Conservation (phyloP, 1,140 invertebrate genomes). For the Orius insidiosus region DNA sequence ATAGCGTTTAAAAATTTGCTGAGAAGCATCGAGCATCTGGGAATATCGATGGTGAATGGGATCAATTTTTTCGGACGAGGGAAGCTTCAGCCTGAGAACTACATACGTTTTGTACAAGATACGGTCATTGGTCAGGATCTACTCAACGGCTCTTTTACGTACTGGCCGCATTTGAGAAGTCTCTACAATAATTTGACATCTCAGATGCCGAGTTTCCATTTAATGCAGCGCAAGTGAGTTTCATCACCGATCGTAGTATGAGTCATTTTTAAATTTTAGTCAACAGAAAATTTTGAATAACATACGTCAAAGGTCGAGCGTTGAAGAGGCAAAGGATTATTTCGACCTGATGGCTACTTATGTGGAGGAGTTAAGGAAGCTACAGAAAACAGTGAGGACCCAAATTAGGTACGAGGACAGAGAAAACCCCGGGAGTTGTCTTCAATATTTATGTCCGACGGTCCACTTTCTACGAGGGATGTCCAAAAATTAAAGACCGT, state of each 20-base stretch:
- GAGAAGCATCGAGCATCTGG: conserved; percentile 63
- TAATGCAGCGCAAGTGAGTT: conserved; percentile 35
- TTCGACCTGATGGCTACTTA: conserved; percentile 58
- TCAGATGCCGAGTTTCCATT: conserved; percentile 32
- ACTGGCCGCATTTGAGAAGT: conserved; percentile 49
- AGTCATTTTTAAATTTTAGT: conserved; percentile 16
- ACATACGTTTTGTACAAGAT: conserved; percentile 53
- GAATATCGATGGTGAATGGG: conserved; percentile 64
- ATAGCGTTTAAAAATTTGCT: conserved; percentile 71
- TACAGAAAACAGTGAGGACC: conserved; percentile 48
- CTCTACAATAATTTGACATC: conserved; percentile 37
- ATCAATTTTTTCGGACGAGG: conserved; percentile 71
- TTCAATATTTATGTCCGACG: not conserved
- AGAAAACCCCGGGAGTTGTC: not conserved
- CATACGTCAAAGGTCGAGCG: conserved; percentile 34
- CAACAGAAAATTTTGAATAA: conserved; percentile 42
- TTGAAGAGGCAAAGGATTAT: conserved; percentile 50
- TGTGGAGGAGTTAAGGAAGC: conserved; percentile 49
- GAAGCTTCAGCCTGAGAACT: conserved; percentile 40
- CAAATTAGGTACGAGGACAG: conserved; percentile 50
- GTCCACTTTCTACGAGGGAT: too few relatives aligned
- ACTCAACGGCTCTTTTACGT: conserved; percentile 57
- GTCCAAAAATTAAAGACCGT: too few relatives aligned
- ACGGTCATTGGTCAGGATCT: conserved; percentile 56
- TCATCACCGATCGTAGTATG: too few relatives aligned